Percentiles rank a stretch among this genome's conserved stretches.
These are phyloP conservation scores for Aratinga solstitialis DNA, from an alignment of 2,797 vertebrate genomes.

Conservation along the genomic window DNA sequence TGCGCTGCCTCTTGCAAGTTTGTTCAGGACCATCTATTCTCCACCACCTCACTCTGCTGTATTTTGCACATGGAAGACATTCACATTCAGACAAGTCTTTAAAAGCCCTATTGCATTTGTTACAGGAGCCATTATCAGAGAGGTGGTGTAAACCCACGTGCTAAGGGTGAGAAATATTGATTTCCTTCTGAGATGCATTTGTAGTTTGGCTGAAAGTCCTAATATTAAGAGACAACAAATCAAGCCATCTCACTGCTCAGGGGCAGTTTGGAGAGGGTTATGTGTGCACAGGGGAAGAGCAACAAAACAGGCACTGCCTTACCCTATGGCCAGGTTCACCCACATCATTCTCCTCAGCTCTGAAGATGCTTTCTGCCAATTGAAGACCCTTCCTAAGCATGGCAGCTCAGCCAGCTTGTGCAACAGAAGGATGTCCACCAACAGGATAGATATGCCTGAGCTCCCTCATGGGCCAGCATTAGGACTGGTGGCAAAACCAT, in stretches of 20 bases:
- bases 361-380: not conserved
- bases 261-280: not conserved
- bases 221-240: conserved; percentile 13
- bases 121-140: not conserved
- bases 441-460: not conserved
- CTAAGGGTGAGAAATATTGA: conserved; percentile 30
- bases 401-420: fast-evolving
- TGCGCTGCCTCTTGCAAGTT: not conserved
- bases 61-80: not conserved
- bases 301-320: not conserved
- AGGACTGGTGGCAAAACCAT: not conserved
- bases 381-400: not conserved
- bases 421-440: not conserved
- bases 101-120: conserved; percentile 6
- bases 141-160: conserved; percentile 22
- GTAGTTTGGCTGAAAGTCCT: not conserved
- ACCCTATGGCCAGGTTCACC: not conserved
- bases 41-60: not conserved
- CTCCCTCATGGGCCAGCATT: not conserved
- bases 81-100: not conserved
- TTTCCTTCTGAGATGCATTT: conserved; percentile 35
- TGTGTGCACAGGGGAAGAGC: fast-evolving
- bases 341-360: not conserved
- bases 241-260: not conserved
- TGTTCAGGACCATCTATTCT: not conserved